Evolutionary conservation across 2,888 invertebrate genomes (phyloP).

Genomic region (Volucella bombylans): DNA sequence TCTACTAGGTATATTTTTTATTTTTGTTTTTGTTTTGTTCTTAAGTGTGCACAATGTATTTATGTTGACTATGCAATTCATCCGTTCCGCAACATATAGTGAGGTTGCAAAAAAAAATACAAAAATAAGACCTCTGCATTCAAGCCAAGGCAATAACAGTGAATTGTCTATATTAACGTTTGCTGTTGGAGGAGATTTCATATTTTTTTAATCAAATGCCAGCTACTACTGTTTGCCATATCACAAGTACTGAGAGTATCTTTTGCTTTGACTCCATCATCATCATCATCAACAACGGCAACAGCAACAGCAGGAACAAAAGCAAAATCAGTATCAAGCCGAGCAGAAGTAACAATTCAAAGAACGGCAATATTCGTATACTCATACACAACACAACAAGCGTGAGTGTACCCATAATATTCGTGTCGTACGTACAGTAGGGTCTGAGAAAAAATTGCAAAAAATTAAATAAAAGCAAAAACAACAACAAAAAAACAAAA

Average conservation of each 20-base stretch:
- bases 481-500: slow-evolving; percentile 25
- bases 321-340: slow-evolving; percentile 32
- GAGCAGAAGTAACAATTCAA: slow-evolving; percentile 63
- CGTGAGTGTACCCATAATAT: slow-evolving; percentile 22
- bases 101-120: slow-evolving; percentile 10
- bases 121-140: slow-evolving; percentile 28
- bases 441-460: slow-evolving; percentile 39
- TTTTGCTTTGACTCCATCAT: slow-evolving; percentile 34
- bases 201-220: slow-evolving; percentile 47
- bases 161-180: slow-evolving; percentile 70
- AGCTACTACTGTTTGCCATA: slow-evolving; percentile 14
- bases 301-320: slow-evolving; percentile 9
- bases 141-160: slow-evolving; percentile 62
- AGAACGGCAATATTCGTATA: slow-evolving; percentile 53
- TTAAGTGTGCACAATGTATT: slow-evolving; percentile 42
- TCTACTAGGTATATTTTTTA: not conserved
- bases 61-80: slow-evolving; percentile 72
- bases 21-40: slow-evolving; percentile 26
- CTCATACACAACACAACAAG: slow-evolving; percentile 11
- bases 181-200: slow-evolving; percentile 50
- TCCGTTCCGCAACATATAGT: slow-evolving; percentile 71
- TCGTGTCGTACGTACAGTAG: slow-evolving; percentile 27
- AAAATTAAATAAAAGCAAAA: not conserved
- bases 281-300: slow-evolving; percentile 54
- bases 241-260: too few relatives aligned